A percentile compares a stretch with the other conserved stretches of the same genome.
Conservation (phyloP, 2,888 invertebrate genomes). For the Minunthozetes semirufus region DNA sequence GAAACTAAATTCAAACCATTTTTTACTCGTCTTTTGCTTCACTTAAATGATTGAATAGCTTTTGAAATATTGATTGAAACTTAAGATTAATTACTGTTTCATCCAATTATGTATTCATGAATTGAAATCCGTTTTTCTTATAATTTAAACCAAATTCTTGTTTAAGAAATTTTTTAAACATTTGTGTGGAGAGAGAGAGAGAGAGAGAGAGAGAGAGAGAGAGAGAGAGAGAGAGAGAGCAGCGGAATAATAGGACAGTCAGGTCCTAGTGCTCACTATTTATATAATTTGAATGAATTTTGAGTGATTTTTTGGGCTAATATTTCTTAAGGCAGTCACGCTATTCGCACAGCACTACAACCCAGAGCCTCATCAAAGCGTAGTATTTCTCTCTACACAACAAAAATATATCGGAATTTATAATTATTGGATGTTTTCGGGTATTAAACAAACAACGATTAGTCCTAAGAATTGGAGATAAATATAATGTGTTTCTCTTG, state of each 20-base stretch:
- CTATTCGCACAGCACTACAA: not conserved
- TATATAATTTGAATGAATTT: not conserved
- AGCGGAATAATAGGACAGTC: not conserved
- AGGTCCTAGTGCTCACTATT: not conserved
- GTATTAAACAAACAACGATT: conserved; percentile 5
- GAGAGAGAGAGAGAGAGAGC: not conserved
- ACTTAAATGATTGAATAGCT: not conserved
- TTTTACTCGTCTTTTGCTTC: not conserved
- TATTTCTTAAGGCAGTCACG: conserved; percentile 18
- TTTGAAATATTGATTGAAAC: not conserved
- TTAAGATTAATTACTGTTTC: not conserved
- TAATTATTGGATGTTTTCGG: not conserved
- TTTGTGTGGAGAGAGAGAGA: not conserved
- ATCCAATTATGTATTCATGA: not conserved
- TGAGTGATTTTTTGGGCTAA: not conserved
- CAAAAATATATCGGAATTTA: not conserved
- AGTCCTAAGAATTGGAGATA: not conserved
- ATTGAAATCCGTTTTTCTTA: not conserved
- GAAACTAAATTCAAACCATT: too few relatives aligned
- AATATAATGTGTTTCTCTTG: not conserved
- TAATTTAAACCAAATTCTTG: too few relatives aligned
- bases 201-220: not conserved
- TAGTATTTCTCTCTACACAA: not conserved
- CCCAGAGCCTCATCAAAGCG: not conserved
- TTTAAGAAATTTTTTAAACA: too few relatives aligned